Percentiles rank a stretch among this genome's conserved stretches.
Conservation (phyloP, 2,888 invertebrate genomes). For the Nemapogon koenigi region DNA sequence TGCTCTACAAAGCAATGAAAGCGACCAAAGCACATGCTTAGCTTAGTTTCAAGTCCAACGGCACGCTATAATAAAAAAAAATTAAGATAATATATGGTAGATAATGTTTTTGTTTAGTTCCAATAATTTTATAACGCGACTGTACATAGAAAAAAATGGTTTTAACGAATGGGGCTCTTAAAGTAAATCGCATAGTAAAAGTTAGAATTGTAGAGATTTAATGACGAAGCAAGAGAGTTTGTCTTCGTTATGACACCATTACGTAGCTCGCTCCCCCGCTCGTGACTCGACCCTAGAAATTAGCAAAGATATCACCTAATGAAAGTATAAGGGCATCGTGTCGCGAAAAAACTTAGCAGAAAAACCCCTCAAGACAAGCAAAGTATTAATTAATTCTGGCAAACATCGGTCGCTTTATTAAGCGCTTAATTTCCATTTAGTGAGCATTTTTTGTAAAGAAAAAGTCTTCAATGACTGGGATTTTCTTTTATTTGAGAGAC, state of each 20-base stretch:
- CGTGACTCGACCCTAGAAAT: conserved; percentile 29
- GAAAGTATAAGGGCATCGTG: conserved; percentile 32
- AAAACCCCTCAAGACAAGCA: conserved; percentile 43
- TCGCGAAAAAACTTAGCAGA: conserved; percentile 17
- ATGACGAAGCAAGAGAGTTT: conserved; percentile 43
- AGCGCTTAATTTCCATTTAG: conserved; percentile 57
- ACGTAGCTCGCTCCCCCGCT: conserved; percentile 38
- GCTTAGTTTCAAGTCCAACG: no score
- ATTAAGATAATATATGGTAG: no score
- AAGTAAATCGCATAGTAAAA: no score
- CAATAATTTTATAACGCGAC: no score
- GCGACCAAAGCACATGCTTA: no score
- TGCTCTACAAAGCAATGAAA: no score
- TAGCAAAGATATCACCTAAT: conserved; percentile 36
- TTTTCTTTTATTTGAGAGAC: conserved; percentile 42
- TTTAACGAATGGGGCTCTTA: no score
- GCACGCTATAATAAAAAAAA: no score
- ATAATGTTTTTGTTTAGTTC: no score
- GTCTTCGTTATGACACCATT: conserved; percentile 60
- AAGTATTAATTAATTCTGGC: conserved; percentile 56
- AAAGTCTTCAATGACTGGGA: conserved; percentile 38
- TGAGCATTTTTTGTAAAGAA: conserved; percentile 31
- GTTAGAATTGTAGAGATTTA: no score
- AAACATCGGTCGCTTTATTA: conserved; percentile 47
- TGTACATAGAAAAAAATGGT: no score